Conservation (phyloP, 2,113 vertebrate species). For the Tragelaphus buxtoni region DNA sequence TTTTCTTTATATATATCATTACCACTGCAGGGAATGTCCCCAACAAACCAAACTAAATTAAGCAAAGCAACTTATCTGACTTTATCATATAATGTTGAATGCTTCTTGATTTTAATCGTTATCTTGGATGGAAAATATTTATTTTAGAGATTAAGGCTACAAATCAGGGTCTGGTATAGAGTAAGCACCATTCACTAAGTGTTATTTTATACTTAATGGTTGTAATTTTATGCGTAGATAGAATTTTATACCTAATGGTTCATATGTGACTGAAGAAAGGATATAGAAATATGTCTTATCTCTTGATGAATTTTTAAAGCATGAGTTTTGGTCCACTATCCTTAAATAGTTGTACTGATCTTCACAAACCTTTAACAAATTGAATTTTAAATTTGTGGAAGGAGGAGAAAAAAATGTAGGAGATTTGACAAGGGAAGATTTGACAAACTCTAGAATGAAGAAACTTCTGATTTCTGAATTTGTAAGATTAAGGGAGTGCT, state of each 20-base stretch:
- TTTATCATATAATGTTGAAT: not conserved
- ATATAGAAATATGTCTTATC: not conserved
- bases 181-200: not conserved
- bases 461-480: slow-evolving; percentile 26
- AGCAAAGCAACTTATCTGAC: not conserved
- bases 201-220: not conserved
- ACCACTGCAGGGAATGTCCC: not conserved
- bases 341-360: not conserved
- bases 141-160: not conserved
- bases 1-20: not conserved
- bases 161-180: not conserved
- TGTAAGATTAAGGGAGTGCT: not conserved
- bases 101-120: not conserved
- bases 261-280: not conserved
- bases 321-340: not conserved
- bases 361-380: not conserved
- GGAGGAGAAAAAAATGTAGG: not conserved
- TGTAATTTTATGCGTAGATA: not conserved
- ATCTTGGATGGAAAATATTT: not conserved
- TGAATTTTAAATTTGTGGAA: not conserved
- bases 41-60: not conserved
- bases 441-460: not conserved
- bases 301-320: not conserved
- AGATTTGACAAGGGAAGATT: not conserved
- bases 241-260: not conserved